Conservation (phyloP, 30 jellyfish, hydroid and myxozoan genomes). For the Aurelia aurita region DNA sequence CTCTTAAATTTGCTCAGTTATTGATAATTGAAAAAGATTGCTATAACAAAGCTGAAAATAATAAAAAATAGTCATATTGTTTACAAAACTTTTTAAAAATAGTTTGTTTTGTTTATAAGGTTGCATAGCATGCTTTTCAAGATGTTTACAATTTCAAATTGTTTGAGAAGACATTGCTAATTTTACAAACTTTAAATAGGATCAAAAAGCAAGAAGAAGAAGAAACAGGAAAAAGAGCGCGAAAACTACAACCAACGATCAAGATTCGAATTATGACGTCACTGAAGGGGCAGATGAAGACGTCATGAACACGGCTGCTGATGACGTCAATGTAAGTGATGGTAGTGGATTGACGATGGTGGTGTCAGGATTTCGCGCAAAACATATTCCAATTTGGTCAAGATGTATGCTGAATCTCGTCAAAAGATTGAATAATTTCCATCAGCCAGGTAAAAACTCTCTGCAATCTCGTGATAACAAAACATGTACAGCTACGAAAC, state of each 20-base stretch:
- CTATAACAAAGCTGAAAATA: too few species aligned
- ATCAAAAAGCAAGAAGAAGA: neutral
- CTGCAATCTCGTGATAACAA: too few species aligned
- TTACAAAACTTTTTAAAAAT: too few species aligned
- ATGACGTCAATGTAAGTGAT: conserved; percentile 17
- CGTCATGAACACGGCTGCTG: neutral
- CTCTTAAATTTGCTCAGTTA: too few species aligned
- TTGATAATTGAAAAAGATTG: too few species aligned
- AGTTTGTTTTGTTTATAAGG: too few species aligned
- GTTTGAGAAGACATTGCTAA: neutral
- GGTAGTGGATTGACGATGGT: conserved; percentile 5
- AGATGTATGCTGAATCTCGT: conserved; percentile 60
- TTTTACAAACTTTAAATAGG: neutral
- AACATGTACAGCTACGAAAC: too few species aligned
- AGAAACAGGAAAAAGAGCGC: conserved; percentile 21
- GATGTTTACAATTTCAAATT: too few species aligned
- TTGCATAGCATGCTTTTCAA: too few species aligned
- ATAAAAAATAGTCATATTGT: too few species aligned
- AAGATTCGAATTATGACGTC: neutral
- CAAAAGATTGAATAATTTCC: conserved; percentile 49
- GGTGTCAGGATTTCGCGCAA: conserved; percentile 5
- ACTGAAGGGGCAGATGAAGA: neutral
- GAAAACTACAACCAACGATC: neutral
- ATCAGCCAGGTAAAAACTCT: conserved; percentile 39
- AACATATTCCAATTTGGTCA: conserved; percentile 60